Evolutionary conservation across 2,888 invertebrate species (phyloP), one percentile per base, ranked within the genome.

Genomic region (Lasioglossum marginatum): DNA sequence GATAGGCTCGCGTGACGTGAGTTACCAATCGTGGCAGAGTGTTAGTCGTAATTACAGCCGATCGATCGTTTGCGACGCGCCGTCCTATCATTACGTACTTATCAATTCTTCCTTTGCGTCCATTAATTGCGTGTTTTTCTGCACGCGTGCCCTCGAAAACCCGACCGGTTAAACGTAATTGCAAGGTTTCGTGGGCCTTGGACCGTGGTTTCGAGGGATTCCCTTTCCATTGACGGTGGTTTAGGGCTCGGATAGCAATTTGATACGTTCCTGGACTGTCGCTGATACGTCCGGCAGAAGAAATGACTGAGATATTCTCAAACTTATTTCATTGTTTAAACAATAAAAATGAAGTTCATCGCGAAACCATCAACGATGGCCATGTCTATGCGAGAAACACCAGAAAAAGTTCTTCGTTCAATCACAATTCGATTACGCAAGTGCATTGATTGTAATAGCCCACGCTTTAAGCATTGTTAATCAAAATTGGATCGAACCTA

Each of bases 41-140:
- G 76, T 85, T 85, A 73, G 63, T 6, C 48, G 45, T 85, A 85
- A 85, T 85, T 85, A 79, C 45, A 68, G 66, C 27, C 72, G 57
- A n/a, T 31, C 12, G 8, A 82, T 52, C 60, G 60, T 16, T 43
- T 27, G 71, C 52, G 70, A 76, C 78, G 77, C 75, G 27, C 27
- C 60, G 48, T 80, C 43, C 66, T 80, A 75, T 84, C 72, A 78
- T 85, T 84, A 84, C 52, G 40, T 60, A 40, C 60, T 82, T 84
- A 78, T 63, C 70, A 63, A 78, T 78, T 75, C 78, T 82, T 82
- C 48, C 52, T 4, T 14, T n/a, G 19, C 73, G 73, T 31, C 5
- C 16, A 31, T 74, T 68, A 73, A 31, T 37, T 66, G 68, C 34
- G 12, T 31, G 23, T 31, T 73, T 40, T 34, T 73, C 48, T 48